phyloP scores from a whole-genome alignment of 2,797 vertebrate species.

The Uromys caudimaculatus region DNA sequence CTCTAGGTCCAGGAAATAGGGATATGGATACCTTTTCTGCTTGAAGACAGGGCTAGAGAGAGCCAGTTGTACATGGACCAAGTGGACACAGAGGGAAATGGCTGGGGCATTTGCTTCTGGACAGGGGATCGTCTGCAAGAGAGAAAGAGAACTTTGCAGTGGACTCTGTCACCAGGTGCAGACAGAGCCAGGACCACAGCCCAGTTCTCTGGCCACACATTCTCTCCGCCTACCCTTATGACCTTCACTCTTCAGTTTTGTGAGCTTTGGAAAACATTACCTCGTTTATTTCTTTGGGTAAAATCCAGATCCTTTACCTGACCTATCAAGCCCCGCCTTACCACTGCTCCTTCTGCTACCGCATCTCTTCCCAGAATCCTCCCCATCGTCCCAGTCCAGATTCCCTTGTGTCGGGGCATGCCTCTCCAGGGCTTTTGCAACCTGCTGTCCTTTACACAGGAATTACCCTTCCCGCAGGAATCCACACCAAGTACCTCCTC shows the following conservation, averaged over 20 bases:
- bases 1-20: not conserved
- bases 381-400: not conserved
- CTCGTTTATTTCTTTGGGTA: not conserved
- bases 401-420: not conserved
- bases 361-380: not conserved
- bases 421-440: not conserved
- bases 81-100: not conserved
- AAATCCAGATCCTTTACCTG: not conserved
- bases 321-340: not conserved
- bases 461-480: not conserved
- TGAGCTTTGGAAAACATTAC: slow-evolving; percentile 17
- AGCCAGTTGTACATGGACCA: not conserved
- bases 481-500: no score
- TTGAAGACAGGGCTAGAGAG: not conserved
- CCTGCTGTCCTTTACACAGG: not conserved
- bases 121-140: not conserved
- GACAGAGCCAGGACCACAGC: not conserved
- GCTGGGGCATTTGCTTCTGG: not conserved
- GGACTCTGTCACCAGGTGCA: not conserved
- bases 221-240: not conserved
- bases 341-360: not conserved
- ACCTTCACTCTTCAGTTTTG: not conserved
- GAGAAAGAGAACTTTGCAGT: not conserved
- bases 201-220: not conserved
- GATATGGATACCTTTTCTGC: not conserved